Conservation (phyloP, 2,888 invertebrate species). For the Lithodes maja region DNA sequence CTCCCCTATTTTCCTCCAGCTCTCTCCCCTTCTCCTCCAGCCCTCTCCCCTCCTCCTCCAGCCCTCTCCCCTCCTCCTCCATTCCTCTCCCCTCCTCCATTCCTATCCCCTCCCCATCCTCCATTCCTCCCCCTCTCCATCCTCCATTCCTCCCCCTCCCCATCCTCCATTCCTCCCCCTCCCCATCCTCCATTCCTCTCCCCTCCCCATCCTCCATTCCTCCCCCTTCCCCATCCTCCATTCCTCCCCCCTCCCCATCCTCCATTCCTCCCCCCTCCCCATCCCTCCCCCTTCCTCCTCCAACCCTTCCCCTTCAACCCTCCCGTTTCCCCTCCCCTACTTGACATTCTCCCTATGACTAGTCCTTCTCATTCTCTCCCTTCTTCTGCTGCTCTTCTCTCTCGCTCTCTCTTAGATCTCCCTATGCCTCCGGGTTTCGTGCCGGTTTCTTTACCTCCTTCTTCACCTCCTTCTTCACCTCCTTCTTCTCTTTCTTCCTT, state of each 20-base stretch:
- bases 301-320: neutral
- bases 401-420: neutral
- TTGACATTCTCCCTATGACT: slow-evolving; percentile 20
- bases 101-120: neutral
- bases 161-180: neutral
- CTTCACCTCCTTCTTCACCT: no score
- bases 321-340: slow-evolving; percentile 8
- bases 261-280: no score
- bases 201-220: neutral
- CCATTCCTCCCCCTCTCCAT: neutral
- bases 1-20: neutral
- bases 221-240: neutral
- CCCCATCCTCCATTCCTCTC: neutral
- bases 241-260: neutral
- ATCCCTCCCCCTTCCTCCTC: neutral
- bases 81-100: neutral
- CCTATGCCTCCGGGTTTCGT: neutral
- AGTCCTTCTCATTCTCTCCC: neutral
- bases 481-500: neutral
- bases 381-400: neutral
- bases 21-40: no score
- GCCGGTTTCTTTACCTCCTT: no score
- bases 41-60: no score
- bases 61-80: neutral
- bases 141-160: neutral